Percentiles rank a stretch among this genome's conserved stretches.
These are phyloP conservation scores for Tursiops truncatus DNA, from an alignment of 2,113 vertebrate genomes.

Conservation along the genomic window DNA sequence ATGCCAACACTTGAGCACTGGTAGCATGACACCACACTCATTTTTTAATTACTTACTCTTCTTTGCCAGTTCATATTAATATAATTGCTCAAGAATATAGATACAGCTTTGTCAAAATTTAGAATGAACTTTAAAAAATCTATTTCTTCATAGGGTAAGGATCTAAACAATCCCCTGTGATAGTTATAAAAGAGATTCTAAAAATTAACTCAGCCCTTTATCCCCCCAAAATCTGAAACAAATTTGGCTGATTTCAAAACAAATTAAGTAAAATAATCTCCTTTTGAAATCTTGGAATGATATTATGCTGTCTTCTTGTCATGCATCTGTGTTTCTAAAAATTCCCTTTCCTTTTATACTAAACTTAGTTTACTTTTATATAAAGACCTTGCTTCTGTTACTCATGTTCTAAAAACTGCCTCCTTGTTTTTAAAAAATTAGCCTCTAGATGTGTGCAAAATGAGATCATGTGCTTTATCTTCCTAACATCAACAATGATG, in stretches of 20 bases:
- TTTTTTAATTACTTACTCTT: not conserved
- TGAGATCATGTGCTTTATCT: slow-evolving; percentile 3
- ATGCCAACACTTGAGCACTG: not conserved
- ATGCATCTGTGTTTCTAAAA: slow-evolving; percentile 46
- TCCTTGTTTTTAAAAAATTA: not conserved
- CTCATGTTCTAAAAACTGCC: slow-evolving; percentile 14
- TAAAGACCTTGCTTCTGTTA: not conserved
- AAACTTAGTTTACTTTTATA: slow-evolving; percentile 49
- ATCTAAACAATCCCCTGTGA: not conserved
- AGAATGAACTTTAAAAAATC: not conserved
- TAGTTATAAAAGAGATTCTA: not conserved
- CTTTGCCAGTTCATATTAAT: not conserved
- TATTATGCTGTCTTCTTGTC: not conserved
- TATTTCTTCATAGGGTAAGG: not conserved
- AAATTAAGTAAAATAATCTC: slow-evolving; percentile 48
- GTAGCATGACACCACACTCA: not conserved
- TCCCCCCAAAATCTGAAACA: not conserved
- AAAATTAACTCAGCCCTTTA: not conserved
- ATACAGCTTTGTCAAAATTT: not conserved
- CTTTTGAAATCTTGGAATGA: slow-evolving; percentile 10
- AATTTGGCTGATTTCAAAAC: slow-evolving; percentile 37
- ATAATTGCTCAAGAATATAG: not conserved
- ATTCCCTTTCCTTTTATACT: slow-evolving; percentile 43
- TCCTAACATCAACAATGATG: not conserved
- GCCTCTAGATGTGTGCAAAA: not conserved